Evolutionary conservation across 2,888 invertebrate genomes (phyloP), one percentile per base, ranked within the genome.

Genomic region (Therioaphis trifolii): DNA sequence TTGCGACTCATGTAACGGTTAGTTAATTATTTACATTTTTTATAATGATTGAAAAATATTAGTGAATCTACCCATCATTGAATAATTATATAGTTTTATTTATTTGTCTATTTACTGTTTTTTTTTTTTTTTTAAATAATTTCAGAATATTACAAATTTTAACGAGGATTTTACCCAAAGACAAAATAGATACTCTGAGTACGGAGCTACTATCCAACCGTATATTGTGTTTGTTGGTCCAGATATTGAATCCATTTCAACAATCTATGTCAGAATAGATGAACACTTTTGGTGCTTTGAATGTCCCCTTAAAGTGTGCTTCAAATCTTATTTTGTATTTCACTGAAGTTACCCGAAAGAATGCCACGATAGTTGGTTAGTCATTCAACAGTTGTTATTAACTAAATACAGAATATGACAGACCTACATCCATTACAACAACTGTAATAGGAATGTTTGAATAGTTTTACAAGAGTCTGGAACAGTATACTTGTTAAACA

Each of bases 121-220:
- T n/a, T n/a, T n/a, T n/a, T 27, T 61, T 61, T 61, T 27, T 24
- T 27, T 11, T 3, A n/a, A 24, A 58, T 58, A 27, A 27, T 61
- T 61, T 61, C 27, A 61, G 61, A 61, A 61, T 61, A 61, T 27
- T 14, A 61, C 27, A 61, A 15, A 61, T 27, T 61, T 61, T 27
- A 24, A 61, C 1, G 61, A 61, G 15, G 61, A 61, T 0, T 61
- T 61, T 27, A 61, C 12, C 15, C 0, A 27, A 15, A 61, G 15
- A 27, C 24, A 61, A 61, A 61, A 27, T 27, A 61, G 61, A 61
- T 61, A 61, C 61, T 27, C 27, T 4, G 1, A 61, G 27, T 27
- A 27, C 1, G 61, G 27, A 61, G 15, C 61, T 61, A 61, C 61
- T 61, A 61, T 61, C 27, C 61, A 61, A 61, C 61, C 61, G 0